Evolutionary conservation across 2,113 vertebrate genomes (phyloP).

Genomic region (Furnarius figulus): DNA sequence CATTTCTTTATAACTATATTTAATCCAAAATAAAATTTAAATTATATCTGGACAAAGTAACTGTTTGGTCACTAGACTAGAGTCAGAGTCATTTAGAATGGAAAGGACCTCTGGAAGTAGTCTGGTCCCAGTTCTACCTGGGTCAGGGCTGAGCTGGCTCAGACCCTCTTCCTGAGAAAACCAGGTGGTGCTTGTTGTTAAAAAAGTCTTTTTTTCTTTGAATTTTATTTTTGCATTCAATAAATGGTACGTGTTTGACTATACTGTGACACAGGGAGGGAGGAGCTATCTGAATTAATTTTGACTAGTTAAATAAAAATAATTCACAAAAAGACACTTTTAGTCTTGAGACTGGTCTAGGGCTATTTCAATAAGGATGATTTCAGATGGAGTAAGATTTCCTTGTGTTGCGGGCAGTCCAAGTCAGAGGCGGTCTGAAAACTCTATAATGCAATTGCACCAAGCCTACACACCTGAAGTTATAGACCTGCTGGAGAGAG

Average conservation of each 20-base stretch:
- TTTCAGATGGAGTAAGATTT: not conserved
- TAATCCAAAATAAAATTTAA: not conserved
- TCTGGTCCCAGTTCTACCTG: not conserved
- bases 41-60: not conserved
- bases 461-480: not conserved
- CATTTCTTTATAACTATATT: not conserved
- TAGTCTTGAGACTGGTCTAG: not conserved
- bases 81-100: not conserved
- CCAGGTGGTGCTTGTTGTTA: not conserved
- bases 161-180: not conserved
- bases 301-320: not conserved
- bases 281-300: not conserved
- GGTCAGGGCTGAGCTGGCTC: not conserved
- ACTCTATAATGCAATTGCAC: not conserved
- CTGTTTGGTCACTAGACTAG: not conserved
- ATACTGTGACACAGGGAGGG: not conserved
- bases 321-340: not conserved
- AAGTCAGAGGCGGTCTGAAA: not conserved
- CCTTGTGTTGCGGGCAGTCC: not conserved
- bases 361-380: not conserved
- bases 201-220: not conserved
- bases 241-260: not conserved
- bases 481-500: not conserved
- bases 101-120: not conserved
- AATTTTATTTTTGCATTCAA: not conserved